Evolutionary conservation across 2,888 invertebrate genomes (phyloP).

Genomic region (Rhimphoctona megacephalus): DNA sequence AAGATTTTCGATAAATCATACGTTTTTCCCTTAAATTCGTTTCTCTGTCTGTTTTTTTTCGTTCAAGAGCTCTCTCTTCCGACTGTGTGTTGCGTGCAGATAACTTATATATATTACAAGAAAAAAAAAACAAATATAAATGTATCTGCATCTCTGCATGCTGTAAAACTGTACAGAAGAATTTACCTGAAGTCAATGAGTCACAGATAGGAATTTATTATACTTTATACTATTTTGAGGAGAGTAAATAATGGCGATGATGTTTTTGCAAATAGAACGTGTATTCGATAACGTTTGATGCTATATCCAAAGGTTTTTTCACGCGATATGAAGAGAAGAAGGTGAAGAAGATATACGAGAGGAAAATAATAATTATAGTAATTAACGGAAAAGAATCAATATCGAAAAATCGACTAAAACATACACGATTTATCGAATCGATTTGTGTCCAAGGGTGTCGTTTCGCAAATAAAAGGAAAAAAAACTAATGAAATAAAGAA

Average conservation of each 20-base stretch:
- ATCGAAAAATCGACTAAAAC: not conserved
- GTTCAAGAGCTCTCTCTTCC: conserved; percentile 61
- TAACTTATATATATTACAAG: conserved; percentile 36
- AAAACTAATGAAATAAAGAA: conserved; percentile 18
- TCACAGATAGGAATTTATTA: conserved; percentile 63
- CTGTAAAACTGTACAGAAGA: conserved; percentile 68
- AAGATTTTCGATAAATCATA: conserved; percentile 37
- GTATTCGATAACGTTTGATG: conserved; percentile 64
- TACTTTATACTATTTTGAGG: conserved; percentile 61
- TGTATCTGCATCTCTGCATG: conserved; percentile 54
- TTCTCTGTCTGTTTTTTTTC: conserved; percentile 20
- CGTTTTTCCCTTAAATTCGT: conserved; percentile 27
- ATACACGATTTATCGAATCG: conserved; percentile 10
- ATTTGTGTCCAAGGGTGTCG: conserved; percentile 43
- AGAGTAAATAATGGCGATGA: conserved; percentile 45
- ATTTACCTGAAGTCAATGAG: conserved; percentile 67
- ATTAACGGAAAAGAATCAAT: conserved; percentile 28
- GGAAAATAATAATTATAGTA: conserved; percentile 29
- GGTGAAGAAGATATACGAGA: conserved; percentile 37
- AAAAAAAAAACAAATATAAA: conserved; percentile 28
- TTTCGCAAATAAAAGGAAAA: conserved; percentile 32
- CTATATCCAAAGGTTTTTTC: conserved; percentile 68
- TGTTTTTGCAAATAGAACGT: conserved; percentile 63
- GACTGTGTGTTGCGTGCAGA: conserved; percentile 51
- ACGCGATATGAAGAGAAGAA: conserved; percentile 25